Evolutionary conservation across 2,797 vertebrate genomes (phyloP).

Genomic region (Sebastes minor): DNA sequence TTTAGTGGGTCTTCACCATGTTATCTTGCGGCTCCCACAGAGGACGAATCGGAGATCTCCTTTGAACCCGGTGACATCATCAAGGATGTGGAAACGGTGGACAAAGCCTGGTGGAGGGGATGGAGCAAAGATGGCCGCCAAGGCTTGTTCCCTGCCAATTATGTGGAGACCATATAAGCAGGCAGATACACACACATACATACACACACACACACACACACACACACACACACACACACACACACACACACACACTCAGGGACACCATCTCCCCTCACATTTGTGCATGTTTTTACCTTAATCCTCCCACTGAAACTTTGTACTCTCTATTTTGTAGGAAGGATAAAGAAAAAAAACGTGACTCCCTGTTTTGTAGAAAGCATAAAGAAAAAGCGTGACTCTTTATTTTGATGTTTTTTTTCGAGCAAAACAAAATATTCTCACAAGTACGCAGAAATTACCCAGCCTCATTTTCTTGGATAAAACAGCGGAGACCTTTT

Average conservation of each 20-base stretch:
- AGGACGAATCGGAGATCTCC: slow-evolving; percentile 85
- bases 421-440: slow-evolving; percentile 52
- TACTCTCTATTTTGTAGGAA: slow-evolving; percentile 52
- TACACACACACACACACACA: slow-evolving; percentile 17
- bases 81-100: slow-evolving; percentile 81
- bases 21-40: slow-evolving; percentile 72
- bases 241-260: slow-evolving; percentile 66
- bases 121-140: slow-evolving; percentile 84
- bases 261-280: slow-evolving; percentile 60
- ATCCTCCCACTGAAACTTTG: slow-evolving; percentile 67
- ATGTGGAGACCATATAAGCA: slow-evolving; percentile 82
- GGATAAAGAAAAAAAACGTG: slow-evolving; percentile 45
- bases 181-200: slow-evolving; percentile 16
- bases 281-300: slow-evolving; percentile 60
- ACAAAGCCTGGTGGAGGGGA: slow-evolving; percentile 86
- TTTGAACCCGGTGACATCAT: slow-evolving; percentile 86
- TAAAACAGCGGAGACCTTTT: slow-evolving; percentile 56
- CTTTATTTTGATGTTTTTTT: slow-evolving; percentile 47
- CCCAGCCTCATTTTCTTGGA: slow-evolving; percentile 64
- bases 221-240: slow-evolving; percentile 1
- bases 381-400: slow-evolving; percentile 51
- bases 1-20: slow-evolving; percentile 68
- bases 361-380: slow-evolving; percentile 47
- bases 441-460: slow-evolving; percentile 64
- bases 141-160: slow-evolving; percentile 85